These are phyloP conservation scores for Schlechtendalia chinensis DNA, from an alignment of 1,140 invertebrate genomes.

Conservation along the genomic window DNA sequence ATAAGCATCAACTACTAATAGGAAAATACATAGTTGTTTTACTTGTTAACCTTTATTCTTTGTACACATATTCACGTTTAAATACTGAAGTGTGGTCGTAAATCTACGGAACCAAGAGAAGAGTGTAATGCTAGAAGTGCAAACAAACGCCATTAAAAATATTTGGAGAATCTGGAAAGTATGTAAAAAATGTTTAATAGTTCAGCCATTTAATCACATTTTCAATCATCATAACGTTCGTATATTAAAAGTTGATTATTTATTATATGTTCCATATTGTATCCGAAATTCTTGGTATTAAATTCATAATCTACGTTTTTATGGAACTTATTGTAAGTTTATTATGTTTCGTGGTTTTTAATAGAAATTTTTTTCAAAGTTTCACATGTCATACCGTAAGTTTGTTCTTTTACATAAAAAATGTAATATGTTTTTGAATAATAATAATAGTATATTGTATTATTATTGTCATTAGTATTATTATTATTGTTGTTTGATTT, in stretches of 20 bases:
- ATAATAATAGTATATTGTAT: neutral
- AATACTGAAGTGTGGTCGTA: neutral
- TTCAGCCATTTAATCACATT: conserved; percentile 5
- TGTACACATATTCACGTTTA: neutral
- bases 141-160: neutral
- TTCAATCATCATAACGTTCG: neutral
- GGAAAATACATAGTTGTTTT: neutral
- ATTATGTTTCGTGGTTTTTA: too few species aligned
- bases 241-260: neutral
- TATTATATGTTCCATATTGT: too few species aligned
- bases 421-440: too few species aligned
- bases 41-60: neutral
- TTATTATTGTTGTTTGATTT: conserved; percentile 17
- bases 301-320: too few species aligned
- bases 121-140: neutral
- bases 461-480: too few species aligned
- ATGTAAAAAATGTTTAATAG: conserved; percentile 11
- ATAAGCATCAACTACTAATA: too few species aligned
- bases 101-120: neutral
- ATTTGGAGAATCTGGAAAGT: conserved; percentile 7
- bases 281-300: too few species aligned
- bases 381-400: too few species aligned
- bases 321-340: too few species aligned
- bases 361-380: too few species aligned
- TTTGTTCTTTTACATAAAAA: too few species aligned